Evolutionary conservation across 2,113 vertebrate genomes (phyloP).

Genomic region (Hyperoodon ampullatus): DNA sequence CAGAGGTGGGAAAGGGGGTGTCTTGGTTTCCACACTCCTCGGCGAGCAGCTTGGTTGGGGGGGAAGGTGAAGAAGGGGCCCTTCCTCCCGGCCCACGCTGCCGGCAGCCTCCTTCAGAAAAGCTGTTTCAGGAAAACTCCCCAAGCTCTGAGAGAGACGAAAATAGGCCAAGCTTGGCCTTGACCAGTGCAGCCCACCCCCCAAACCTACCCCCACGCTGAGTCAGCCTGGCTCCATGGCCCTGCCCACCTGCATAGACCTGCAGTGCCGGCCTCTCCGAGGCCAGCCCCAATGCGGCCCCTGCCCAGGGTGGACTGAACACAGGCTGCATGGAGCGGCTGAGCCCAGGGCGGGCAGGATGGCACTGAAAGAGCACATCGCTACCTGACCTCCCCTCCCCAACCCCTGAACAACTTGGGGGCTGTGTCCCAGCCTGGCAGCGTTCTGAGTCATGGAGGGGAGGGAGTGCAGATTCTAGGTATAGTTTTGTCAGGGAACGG

Average conservation of each 20-base stretch:
- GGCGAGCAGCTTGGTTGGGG: constrained; percentile 58
- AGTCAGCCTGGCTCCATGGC: neutral
- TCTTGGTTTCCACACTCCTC: constrained; percentile 12
- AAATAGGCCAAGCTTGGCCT: constrained; percentile 62
- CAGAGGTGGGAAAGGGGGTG: neutral
- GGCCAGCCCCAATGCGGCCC: neutral
- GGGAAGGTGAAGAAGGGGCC: constrained; percentile 56
- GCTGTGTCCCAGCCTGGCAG: neutral
- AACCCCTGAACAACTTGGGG: rapidly evolving
- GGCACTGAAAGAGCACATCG: neutral
- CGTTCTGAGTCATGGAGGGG: neutral
- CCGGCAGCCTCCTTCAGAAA: constrained; percentile 73
- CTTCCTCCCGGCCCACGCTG: constrained; percentile 59
- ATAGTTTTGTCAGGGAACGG: neutral
- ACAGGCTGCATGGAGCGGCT: neutral
- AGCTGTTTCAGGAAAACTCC: constrained; percentile 69
- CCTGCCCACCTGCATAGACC: neutral
- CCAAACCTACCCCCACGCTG: neutral
- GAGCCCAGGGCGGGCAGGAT: neutral
- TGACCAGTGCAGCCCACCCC: neutral
- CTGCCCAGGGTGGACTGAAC: too few relatives aligned
- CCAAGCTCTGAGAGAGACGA: constrained; percentile 24
- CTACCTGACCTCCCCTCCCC: too few relatives aligned
- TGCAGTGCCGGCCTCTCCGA: neutral
- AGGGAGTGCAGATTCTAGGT: neutral